Conservation (phyloP, 2,797 vertebrate species). For the Natrix natrix region DNA sequence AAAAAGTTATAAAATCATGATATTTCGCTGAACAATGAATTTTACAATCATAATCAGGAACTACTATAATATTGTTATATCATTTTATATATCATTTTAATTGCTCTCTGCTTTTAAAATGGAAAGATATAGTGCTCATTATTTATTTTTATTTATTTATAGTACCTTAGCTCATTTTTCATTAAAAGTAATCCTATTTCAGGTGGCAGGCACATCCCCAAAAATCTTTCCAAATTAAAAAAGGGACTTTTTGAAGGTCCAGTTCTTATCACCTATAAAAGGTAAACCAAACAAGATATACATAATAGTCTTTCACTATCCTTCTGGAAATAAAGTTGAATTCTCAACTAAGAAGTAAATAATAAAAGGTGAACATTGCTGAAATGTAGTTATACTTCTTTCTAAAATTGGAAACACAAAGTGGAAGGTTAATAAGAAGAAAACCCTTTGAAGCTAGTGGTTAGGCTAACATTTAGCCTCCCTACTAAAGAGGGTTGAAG, state of each 20-base stretch:
- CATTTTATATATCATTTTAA: background rate
- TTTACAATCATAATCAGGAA: background rate
- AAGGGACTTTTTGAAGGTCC: too few relatives aligned
- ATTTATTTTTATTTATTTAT: background rate
- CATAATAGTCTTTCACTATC: fast-evolving
- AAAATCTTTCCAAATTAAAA: background rate
- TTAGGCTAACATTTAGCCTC: constrained; percentile 44
- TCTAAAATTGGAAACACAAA: constrained; percentile 53
- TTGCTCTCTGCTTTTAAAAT: background rate
- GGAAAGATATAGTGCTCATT: background rate
- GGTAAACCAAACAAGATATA: background rate
- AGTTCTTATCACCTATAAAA: background rate
- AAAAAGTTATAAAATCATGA: background rate
- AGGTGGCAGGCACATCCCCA: background rate
- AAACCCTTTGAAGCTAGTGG: constrained; percentile 40
- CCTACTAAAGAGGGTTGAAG: constrained; percentile 51
- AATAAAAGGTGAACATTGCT: constrained; percentile 32
- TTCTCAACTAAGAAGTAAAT: constrained; percentile 37
- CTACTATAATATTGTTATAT: background rate
- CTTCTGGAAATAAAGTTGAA: constrained; percentile 18
- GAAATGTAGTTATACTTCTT: constrained; percentile 27
- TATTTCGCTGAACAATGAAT: background rate
- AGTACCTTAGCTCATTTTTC: background rate
- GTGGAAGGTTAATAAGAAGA: constrained; percentile 53
- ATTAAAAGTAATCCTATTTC: background rate